Percentiles rank a stretch among this genome's conserved stretches.
phyloP scores from a whole-genome alignment of 2,113 vertebrate genomes.

The Notechis scutatus region DNA sequence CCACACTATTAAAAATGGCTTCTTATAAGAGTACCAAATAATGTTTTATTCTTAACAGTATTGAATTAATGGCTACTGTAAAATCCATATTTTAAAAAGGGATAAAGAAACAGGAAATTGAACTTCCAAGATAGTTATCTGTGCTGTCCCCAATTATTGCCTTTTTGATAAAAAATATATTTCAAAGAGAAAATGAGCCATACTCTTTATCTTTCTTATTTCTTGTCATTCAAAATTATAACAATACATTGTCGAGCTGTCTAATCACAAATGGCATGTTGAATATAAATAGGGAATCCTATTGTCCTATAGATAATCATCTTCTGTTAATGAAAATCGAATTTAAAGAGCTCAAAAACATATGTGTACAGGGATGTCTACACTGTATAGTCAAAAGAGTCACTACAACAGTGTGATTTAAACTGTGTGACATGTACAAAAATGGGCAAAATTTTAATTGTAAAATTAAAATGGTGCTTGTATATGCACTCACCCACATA shows the following conservation, averaged over 20 bases:
- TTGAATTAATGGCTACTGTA: constrained; percentile 41
- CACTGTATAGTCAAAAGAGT: background rate
- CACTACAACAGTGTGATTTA: background rate
- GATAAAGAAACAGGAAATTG: constrained; percentile 53
- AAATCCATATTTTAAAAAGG: constrained; percentile 44
- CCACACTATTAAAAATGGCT: constrained; percentile 24
- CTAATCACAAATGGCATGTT: background rate
- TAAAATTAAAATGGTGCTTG: background rate
- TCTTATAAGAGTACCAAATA: constrained; percentile 40
- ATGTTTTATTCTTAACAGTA: constrained; percentile 26
- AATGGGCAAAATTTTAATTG: background rate
- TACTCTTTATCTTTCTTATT: background rate
- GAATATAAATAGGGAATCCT: background rate
- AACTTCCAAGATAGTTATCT: constrained; percentile 38
- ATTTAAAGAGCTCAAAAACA: background rate
- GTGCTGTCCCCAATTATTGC: background rate
- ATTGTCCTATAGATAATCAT: background rate
- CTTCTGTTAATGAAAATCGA: background rate
- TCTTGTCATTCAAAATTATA: background rate
- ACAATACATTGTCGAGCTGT: background rate
- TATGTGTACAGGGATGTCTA: background rate
- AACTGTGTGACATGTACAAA: background rate
- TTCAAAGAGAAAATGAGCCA: background rate
- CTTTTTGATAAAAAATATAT: background rate
- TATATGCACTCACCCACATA: background rate